phyloP scores from a whole-genome alignment of 1,140 invertebrate genomes.

The Zaprionus camerounensis region DNA sequence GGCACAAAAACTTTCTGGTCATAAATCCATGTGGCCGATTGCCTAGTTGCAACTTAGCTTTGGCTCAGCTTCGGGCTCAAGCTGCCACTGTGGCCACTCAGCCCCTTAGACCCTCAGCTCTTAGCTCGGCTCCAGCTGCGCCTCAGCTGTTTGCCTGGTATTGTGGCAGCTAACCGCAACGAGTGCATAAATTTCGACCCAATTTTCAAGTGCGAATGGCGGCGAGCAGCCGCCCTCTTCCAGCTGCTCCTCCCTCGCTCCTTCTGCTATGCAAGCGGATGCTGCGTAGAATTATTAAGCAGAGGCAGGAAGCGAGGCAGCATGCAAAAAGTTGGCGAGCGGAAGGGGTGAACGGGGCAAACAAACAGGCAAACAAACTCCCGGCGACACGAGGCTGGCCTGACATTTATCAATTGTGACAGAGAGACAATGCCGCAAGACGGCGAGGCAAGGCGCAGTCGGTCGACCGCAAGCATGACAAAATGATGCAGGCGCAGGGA shows the following conservation, averaged over 20 bases:
- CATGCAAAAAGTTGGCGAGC: constrained; percentile 64
- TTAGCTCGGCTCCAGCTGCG: background rate
- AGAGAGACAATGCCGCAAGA: constrained; percentile 69
- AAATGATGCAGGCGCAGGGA: constrained; percentile 69
- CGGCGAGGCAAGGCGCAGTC: constrained; percentile 17
- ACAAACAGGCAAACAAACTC: constrained; percentile 37
- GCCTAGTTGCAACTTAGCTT: constrained; percentile 21
- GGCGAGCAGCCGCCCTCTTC: constrained; percentile 30
- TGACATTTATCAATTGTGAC: constrained; percentile 81
- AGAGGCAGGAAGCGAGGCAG: constrained; percentile 22
- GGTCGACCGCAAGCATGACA: constrained; percentile 67
- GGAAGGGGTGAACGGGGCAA: constrained; percentile 43
- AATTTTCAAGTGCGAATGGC: constrained; percentile 80
- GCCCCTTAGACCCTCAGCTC: too few relatives aligned
- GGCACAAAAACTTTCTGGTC: constrained; percentile 68
- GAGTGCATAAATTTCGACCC: constrained; percentile 81
- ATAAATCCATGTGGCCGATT: constrained; percentile 64
- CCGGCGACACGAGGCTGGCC: constrained; percentile 51
- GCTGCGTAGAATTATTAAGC: constrained; percentile 75
- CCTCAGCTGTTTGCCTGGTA: constrained; percentile 59
- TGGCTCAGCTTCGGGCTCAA: background rate
- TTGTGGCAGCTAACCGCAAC: constrained; percentile 62
- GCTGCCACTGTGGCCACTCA: background rate
- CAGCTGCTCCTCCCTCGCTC: background rate
- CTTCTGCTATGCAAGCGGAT: constrained; percentile 50